These are phyloP conservation scores for Chirona hameri DNA, from an alignment of 2,888 invertebrate genomes.

Conservation along the genomic window DNA sequence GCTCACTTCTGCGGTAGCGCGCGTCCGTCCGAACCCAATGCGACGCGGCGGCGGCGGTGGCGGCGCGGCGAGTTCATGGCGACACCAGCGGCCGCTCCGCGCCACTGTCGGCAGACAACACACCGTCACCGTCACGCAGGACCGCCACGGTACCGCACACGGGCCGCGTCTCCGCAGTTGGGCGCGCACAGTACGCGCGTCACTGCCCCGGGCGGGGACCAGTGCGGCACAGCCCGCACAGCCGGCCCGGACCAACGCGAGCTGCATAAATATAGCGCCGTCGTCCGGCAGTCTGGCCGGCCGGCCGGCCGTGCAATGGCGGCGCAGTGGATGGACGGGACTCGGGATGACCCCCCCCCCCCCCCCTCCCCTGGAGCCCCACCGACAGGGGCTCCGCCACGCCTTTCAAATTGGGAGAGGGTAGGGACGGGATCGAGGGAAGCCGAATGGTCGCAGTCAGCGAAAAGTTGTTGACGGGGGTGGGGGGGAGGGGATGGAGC, in stretches of 20 bases:
- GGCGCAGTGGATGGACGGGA: no score
- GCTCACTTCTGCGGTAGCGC: neutral
- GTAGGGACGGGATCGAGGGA: no score
- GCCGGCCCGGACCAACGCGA: neutral
- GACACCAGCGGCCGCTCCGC: neutral
- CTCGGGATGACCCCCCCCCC: no score
- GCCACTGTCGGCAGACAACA: neutral
- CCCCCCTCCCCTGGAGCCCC: no score
- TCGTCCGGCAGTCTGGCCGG: neutral
- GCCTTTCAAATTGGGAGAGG: no score
- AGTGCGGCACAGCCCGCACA: neutral
- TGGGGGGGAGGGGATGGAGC: no score
- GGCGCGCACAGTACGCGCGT: neutral
- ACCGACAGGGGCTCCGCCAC: no score
- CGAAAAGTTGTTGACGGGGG: no score
- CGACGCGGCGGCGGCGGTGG: neutral
- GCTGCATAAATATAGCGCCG: neutral
- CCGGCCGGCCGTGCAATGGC: no score
- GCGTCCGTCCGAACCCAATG: neutral
- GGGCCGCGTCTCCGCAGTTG: neutral
- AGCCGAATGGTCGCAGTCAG: no score
- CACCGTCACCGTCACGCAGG: neutral
- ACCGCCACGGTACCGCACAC: neutral
- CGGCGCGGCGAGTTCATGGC: neutral
- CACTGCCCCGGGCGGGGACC: neutral